Evolutionary conservation across 2,797 vertebrate genomes (phyloP), one percentile per base, ranked within the genome.

Genomic region (Gymnoscopelus microlampas): DNA sequence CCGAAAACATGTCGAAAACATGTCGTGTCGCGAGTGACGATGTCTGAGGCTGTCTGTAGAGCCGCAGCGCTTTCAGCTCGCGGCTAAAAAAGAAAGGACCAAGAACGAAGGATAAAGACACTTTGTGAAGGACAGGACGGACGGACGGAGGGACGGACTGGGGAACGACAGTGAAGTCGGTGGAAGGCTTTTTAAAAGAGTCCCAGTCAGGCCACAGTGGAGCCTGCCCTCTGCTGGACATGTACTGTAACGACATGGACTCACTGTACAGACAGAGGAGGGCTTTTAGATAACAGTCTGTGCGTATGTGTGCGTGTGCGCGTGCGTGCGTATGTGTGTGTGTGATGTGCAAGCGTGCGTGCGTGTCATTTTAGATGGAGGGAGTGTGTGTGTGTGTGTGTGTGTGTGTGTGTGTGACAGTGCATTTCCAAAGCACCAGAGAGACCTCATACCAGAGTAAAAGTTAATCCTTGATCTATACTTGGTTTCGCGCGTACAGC

Each of bases 161-260:
- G 59, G 57, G 10, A 60, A 15, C 53, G 69, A 85, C 51, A 71
- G 11, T 6, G 64, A 23, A n/a, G 3, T 23, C 76, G 72, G 80
- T 59, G 44, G 65, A 55, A 65, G 59, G 77, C 67, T 3, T 75
- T 73, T 71, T 48, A 12, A 8, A 19, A 66, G 77, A 81, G 81
- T 80, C 77, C 71, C 74, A 47, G 79, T 69, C 70, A 74, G 67
- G 74, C 75, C 53, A 54, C 68, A 85, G 84, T 62, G 78, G 74
- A 88, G 87, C 75, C 82, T 88, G 87, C 81, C 88, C 88, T 87
- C 93, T 92, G 80, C 85, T 91, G 91, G 85, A 80, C 87, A 90
- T 80, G 83, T 78, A 88, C 87, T 89, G 84, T 84, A 89, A 86
- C 13, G 86, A 89, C 87, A 91, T 74, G 74, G 81, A 89, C 90